phyloP scores from a whole-genome alignment of 2,888 invertebrate genomes.

The Nymphalis urticae region DNA sequence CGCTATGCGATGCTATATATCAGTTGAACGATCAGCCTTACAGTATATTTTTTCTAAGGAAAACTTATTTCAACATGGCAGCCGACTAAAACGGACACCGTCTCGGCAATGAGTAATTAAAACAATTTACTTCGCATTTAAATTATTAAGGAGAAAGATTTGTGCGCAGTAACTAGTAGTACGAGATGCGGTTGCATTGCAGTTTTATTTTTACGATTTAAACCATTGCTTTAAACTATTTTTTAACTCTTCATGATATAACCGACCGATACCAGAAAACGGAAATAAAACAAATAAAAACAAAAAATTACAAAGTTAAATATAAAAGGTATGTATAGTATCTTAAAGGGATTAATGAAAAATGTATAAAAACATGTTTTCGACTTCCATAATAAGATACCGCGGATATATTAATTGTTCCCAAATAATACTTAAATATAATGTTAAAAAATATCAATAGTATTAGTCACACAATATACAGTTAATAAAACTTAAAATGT shows the following conservation, averaged over 20 bases:
- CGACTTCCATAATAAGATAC: no score
- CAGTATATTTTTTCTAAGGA: slow-evolving; percentile 20
- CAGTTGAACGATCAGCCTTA: slow-evolving; percentile 11
- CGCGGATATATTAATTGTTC: no score
- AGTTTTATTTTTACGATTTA: not conserved
- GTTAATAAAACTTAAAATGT: no score
- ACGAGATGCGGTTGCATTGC: slow-evolving; percentile 6
- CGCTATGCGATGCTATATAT: not conserved
- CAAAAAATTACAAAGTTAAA: no score
- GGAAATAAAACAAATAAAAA: no score
- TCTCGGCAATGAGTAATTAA: slow-evolving; percentile 24
- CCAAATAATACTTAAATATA: no score
- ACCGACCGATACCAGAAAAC: no score
- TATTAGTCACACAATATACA: no score
- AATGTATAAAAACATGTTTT: no score
- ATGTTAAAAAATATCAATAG: no score
- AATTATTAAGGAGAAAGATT: slow-evolving; percentile 15
- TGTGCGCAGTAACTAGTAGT: not conserved
- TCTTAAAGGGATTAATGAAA: no score
- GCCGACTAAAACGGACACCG: slow-evolving; percentile 8
- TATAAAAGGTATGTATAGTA: no score
- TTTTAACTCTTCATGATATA: not conserved
- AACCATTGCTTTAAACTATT: not conserved
- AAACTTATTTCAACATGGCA: slow-evolving; percentile 24
- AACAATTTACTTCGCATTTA: slow-evolving; percentile 26